These are phyloP conservation scores for Montipora cactus DNA, from an alignment of 64 coral and sea anemone genomes.

Conservation along the genomic window DNA sequence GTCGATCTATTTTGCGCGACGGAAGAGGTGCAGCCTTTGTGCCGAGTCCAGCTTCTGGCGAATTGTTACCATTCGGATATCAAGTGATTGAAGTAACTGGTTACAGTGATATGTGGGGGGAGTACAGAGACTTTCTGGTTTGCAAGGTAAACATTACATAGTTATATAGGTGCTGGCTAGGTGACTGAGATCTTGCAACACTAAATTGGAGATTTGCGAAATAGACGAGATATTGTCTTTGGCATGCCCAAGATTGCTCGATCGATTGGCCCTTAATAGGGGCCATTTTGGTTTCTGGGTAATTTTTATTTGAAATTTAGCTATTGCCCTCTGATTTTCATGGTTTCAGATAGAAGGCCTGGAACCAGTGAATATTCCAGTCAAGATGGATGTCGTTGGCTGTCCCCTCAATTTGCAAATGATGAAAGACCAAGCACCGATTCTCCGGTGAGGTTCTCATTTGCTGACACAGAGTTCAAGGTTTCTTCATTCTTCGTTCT, in stretches of 20 bases:
- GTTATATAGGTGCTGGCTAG: no score
- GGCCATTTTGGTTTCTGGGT: no score
- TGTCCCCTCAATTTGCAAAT: slow-evolving; percentile 99
- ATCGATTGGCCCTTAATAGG: no score
- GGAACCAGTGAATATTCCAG: slow-evolving; percentile 82
- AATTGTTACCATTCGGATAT: slow-evolving; percentile 93
- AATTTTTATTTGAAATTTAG: no score
- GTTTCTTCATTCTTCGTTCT: no score
- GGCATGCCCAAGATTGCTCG: no score
- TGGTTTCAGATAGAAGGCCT: slow-evolving; percentile 86
- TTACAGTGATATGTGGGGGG: slow-evolving; percentile 97
- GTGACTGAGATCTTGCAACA: no score
- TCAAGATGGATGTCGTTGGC: slow-evolving; percentile 84
- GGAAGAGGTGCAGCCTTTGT: slow-evolving; percentile 91
- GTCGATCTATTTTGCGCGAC: slow-evolving; percentile 78
- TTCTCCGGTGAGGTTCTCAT: slow-evolving; percentile 73
- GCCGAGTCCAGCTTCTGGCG: slow-evolving; percentile 78
- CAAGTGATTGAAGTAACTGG: slow-evolving; percentile 89
- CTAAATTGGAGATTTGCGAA: no score
- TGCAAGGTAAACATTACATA: slow-evolving; percentile 70
- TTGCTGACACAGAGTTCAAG: no score
- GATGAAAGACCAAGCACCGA: slow-evolving; percentile 90
- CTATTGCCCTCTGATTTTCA: no score
- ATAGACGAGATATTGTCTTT: no score
- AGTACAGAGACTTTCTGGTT: slow-evolving; percentile 83